Base-by-base conservation (phyloP, 2,797 vertebrate genomes). In the Chelon labrosus region DNA sequence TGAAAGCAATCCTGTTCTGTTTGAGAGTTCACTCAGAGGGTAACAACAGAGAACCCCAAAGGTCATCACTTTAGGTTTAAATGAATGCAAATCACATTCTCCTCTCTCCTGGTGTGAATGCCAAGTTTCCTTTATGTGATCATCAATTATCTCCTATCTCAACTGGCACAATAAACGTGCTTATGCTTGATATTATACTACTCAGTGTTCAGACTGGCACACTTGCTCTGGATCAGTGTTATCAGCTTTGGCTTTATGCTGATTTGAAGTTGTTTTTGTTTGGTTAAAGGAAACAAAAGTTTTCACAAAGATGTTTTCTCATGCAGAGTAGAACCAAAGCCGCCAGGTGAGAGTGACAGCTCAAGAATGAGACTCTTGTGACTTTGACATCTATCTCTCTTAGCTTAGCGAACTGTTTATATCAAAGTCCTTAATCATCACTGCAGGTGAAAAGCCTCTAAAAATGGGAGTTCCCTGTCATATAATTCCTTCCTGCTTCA, bases 331-430 rank as follows among this genome's bases (percentile, higher is more conserved):
- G 51, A 16, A 50, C 13, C 5, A 4, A 46, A 72, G 31, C 6
- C n/a, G 46, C 56, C 60, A 35, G 63, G 75, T 63, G 44, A 9
- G 14, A 35, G 37, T 53, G 50, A 68, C 52, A 35, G 59, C 47
- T 75, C 19, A 61, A 19, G 49, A 41, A 1, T 10, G 17, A 52
- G 49, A 65, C 27, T 39, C 75, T 70, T 52, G 25, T 22, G 19
- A 74, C 58, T 75, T 63, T 35, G 55, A 78, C 58, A 46, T 77
- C 27, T 62, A 41, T 80, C 61, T 82, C n/a, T 80, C 69, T 22
- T 61, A 22, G 10, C 54, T 14, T 5, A 44, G 3, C 14, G 10
- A 67, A 46, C n/a, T 10, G 50, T 60, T 46, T 20, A 17, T 19
- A 39, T 72, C 68, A 65, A 31, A 67, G 64, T 74, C 49, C 14